A percentile compares a stretch with the other conserved stretches of the same genome.
phyloP scores from a whole-genome alignment of 1,140 invertebrate genomes.

The Amyelois transitella region DNA sequence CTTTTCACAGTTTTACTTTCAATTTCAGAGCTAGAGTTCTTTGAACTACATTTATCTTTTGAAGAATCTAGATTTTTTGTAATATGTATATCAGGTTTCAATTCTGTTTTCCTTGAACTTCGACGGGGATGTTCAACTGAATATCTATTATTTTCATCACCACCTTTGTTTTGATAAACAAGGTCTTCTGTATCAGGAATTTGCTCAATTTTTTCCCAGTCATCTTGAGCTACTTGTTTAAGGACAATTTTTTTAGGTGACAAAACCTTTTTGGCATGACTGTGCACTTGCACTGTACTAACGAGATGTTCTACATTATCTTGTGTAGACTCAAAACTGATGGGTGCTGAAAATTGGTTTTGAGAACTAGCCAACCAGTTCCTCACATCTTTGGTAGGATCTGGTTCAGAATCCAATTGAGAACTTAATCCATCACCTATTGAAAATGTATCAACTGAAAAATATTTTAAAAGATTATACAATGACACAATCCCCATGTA shows the following conservation, averaged over 20 bases:
- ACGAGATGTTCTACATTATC: slow-evolving; percentile 27
- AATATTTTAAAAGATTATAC: no score
- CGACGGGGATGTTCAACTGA: slow-evolving; percentile 43
- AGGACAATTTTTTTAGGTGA: slow-evolving; percentile 25
- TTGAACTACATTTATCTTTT: slow-evolving; percentile 24
- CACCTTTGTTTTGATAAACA: slow-evolving; percentile 26
- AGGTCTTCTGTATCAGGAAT: slow-evolving; percentile 35
- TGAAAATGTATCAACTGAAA: slow-evolving; percentile 8
- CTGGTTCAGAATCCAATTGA: slow-evolving; percentile 18
- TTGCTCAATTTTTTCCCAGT: slow-evolving; percentile 63
- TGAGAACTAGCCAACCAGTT: slow-evolving; percentile 55
- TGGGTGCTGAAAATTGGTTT: slow-evolving; percentile 55
- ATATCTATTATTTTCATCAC: slow-evolving; percentile 34
- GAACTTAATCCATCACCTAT: background rate
- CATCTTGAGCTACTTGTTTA: slow-evolving; percentile 37
- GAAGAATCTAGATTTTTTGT: slow-evolving; percentile 12
- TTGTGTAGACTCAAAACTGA: slow-evolving; percentile 35
- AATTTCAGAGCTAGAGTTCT: slow-evolving; percentile 25
- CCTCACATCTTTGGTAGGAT: slow-evolving; percentile 48
- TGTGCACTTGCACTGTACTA: slow-evolving; percentile 45
- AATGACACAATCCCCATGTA: no score
- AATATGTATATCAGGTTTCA: slow-evolving; percentile 16
- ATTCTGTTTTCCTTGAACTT: slow-evolving; percentile 48
- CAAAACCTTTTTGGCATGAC: slow-evolving; percentile 22
- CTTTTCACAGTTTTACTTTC: slow-evolving; percentile 30